Base-by-base conservation (phyloP, 1,140 invertebrate genomes). In the Armadillidium nasatum region DNA sequence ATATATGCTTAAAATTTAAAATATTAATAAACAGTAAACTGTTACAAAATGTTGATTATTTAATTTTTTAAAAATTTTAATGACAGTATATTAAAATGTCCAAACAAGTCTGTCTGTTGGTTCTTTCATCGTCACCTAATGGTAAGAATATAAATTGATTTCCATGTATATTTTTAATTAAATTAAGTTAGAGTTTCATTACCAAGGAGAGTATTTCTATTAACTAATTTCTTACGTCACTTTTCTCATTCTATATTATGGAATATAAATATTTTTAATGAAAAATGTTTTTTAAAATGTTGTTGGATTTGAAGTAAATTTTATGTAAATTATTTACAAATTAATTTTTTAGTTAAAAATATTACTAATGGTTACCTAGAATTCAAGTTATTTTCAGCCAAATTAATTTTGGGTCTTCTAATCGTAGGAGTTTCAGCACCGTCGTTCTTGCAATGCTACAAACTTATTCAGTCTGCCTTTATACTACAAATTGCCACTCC, bases 391-490 rank as follows among this genome's bases (percentile, higher is more conserved):
- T n/a, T n/a, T n/a, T n/a, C n/a, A n/a, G n/a, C n/a, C n/a, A n/a
- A n/a, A n/a, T n/a, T n/a, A n/a, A n/a, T n/a, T n/a, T n/a, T n/a
- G n/a, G n/a, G n/a, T n/a, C n/a, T 54, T 54, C 50, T n/a, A n/a
- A n/a, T n/a, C n/a, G 22, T 19, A 69, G 67, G 67, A 11, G 67
- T 69, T 7, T 69, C 67, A 69, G 67, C 67, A 11, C 67, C 67
- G 7, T 69, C 67, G 10, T 69, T 69, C 19, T 19, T 69, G 10
- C 67, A 69, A 19, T 69, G 67, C 21, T 69, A 69, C 21, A 69
- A 69, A 69, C 67, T 69, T 10, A 69, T 23, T 19, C 67, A 69
- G 67, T 69, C 67, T 69, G 67, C 67, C 10, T 69, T 69, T 19
- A 10, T 10, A 19, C 10, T 69, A 10, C 67, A 69, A 21, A 69